Percentiles rank a stretch among this genome's conserved stretches.
Evolutionary conservation across 2,888 invertebrate genomes (phyloP).

Genomic region (Hemistola chrysoprasaria): DNA sequence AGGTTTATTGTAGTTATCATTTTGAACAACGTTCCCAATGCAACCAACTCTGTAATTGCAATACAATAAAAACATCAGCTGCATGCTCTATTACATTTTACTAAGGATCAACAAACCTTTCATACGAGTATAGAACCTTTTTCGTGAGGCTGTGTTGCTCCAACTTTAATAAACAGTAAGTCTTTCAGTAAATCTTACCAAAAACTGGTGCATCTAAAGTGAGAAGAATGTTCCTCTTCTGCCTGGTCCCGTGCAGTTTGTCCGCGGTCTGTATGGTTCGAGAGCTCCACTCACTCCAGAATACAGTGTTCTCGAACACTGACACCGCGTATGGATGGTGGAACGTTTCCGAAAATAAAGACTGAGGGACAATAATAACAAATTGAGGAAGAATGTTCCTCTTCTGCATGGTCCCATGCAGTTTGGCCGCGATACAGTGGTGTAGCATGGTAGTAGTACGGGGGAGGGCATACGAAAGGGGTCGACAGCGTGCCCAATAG

Average conservation of each 20-base stretch:
- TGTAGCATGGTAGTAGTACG: too few relatives aligned
- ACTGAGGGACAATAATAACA: constrained; percentile 52
- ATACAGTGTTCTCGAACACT: constrained; percentile 93
- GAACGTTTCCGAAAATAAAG: constrained; percentile 76
- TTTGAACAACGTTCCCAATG: too few relatives aligned
- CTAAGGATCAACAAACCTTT: too few relatives aligned
- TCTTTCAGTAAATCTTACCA: constrained; percentile 69
- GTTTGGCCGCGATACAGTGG: constrained; percentile 91
- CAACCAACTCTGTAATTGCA: too few relatives aligned
- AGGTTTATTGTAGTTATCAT: too few relatives aligned
- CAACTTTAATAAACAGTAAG: too few relatives aligned
- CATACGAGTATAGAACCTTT: too few relatives aligned
- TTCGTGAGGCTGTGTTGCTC: too few relatives aligned
- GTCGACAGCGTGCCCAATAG: too few relatives aligned
- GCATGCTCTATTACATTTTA: too few relatives aligned
- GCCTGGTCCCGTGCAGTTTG: constrained; percentile 80
- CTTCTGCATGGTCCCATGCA: constrained; percentile 53
- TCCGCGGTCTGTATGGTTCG: constrained; percentile 88
- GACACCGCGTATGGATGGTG: constrained; percentile 92
- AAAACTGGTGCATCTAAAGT: constrained; percentile 44
- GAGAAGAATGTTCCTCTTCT: constrained; percentile 43
- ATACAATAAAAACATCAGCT: too few relatives aligned
- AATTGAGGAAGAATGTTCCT: constrained; percentile 28
- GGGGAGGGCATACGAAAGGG: too few relatives aligned
- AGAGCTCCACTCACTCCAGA: constrained; percentile 94